Evolutionary conservation across 2,113 vertebrate species (phyloP), one percentile per base, ranked within the genome.

Genomic region (Castor canadensis): DNA sequence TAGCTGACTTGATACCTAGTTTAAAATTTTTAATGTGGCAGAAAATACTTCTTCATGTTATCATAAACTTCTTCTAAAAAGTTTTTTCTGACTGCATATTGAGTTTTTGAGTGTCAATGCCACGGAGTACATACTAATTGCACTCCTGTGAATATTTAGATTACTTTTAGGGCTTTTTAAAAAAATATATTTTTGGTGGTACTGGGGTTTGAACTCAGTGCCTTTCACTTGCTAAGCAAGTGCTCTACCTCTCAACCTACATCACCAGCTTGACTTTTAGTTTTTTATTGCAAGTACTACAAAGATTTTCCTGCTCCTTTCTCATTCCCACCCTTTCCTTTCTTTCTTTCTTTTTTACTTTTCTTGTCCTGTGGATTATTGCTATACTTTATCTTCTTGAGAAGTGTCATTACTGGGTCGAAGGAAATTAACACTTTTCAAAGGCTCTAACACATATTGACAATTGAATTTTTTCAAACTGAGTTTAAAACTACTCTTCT

Each of bases 391-490:
- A n/a, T n/a, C n/a, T 38, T 75, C 73, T 6, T 80, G 49, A 84
- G 19, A 45, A 4, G 15, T 73, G 32, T 43, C 17, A 49, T 60
- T 67, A 60, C 49, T 60, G 15, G 1, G 4, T 81, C 9, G 43
- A 94, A 84, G 72, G 7, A 7, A 91, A 91, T 67, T 62, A 69
- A 88, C 12, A 26, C 58, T 60, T 88, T 97, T 75, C 11, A 93
- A 96, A 93, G 22, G 24, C 17, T 67, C 43, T 67, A 72, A 60
- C 6, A 47, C 1, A 35, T 62, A 15, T 3, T 47, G 35, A n/a
- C 20, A 80, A 38, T 75, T 54, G 15, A 35, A 20, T 20, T 64
- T 86, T 82, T 89, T 52, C 45, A 81, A 71, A 69, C 40, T 5
- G 13, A 69, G 6, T 77, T 66, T 76, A 76, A 72, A 75, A 58